These are phyloP conservation scores for Augiades crinisus DNA, from an alignment of 2,888 invertebrate genomes.

Conservation along the genomic window DNA sequence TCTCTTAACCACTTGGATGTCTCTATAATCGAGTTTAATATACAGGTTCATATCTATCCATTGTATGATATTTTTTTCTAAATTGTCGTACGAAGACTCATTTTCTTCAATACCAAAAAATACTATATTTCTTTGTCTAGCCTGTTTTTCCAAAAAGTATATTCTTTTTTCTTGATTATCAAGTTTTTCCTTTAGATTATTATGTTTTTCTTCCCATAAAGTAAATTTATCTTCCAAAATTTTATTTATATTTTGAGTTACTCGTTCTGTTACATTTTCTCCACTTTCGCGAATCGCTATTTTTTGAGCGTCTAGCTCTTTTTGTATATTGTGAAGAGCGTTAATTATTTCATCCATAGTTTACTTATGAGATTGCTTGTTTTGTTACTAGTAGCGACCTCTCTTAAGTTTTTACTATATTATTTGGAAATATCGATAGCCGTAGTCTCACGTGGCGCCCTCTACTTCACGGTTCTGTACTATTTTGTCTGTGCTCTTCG, in stretches of 20 bases:
- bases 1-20: constrained; percentile 26
- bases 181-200: constrained; percentile 23
- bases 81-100: constrained; percentile 27
- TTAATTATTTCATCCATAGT: constrained; percentile 21
- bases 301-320: constrained; percentile 24
- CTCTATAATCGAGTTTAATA: constrained; percentile 22
- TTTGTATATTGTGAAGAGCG: constrained; percentile 15
- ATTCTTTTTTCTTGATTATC: constrained; percentile 32
- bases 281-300: constrained; percentile 6
- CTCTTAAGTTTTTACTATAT: not conserved
- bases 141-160: constrained; percentile 30
- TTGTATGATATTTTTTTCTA: constrained; percentile 26
- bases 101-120: constrained; percentile 31
- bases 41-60: too few relatives aligned
- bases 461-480: too few relatives aligned
- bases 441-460: too few relatives aligned
- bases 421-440: too few relatives aligned
- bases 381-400: not conserved
- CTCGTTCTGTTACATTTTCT: constrained; percentile 21
- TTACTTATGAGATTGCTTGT: not conserved
- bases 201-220: constrained; percentile 21
- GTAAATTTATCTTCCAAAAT: constrained; percentile 25
- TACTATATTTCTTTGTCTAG: constrained; percentile 29
- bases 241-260: constrained; percentile 24
- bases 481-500: too few relatives aligned